Base-by-base conservation (phyloP, 2,797 vertebrate species). In the Helarctos malayanus region DNA sequence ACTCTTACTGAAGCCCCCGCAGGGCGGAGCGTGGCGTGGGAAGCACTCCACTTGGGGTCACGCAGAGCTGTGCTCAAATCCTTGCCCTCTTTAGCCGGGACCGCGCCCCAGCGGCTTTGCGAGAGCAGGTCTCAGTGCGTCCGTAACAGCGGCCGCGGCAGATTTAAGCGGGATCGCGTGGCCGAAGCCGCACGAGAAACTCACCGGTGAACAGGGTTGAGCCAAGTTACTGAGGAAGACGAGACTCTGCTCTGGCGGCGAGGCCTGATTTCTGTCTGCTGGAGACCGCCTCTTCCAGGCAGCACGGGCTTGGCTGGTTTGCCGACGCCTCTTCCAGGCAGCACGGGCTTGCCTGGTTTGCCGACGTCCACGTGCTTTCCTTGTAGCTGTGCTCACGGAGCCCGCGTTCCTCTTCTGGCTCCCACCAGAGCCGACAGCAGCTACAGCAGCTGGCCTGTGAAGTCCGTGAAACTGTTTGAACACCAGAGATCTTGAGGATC, bases 371-470 rank as follows among this genome's bases (percentile, higher is more conserved):
- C 32, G 10, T 18, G 63, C n/a, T 19, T 19, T 18, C 32, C 63
- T 35, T 0, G 8, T n/a, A 68, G 63, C 32, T 32, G 16, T 2
- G 63, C n/a, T 19, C 16, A 18, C 32, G 8, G 65, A n/a, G 65
- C 32, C 32, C 3, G n/a, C 7, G 32, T 0, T 68, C n/a, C n/a
- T 68, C n/a, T 27, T 35, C 65, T 2, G 65, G 8, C 18, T 19
- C 2, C 65, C n/a, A 0, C n/a, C 18, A 0, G n/a, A 35, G 65
- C 65, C 4, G 18, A 35, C n/a, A 2, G n/a, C 9, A 4, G n/a
- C n/a, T 21, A 11, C 18, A 4, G 65, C n/a, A 21, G 65, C 65
- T 68, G 65, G 65, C 10, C 65, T 21, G 18, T 2, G 19, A 52
- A 35, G 18, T 21, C 65, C 9, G 4, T 35, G 65, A 35, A 68